Evolutionary conservation across 1,140 invertebrate genomes (phyloP), one percentile per base, ranked within the genome.

Genomic region (Drosophila pseudoobscura): DNA sequence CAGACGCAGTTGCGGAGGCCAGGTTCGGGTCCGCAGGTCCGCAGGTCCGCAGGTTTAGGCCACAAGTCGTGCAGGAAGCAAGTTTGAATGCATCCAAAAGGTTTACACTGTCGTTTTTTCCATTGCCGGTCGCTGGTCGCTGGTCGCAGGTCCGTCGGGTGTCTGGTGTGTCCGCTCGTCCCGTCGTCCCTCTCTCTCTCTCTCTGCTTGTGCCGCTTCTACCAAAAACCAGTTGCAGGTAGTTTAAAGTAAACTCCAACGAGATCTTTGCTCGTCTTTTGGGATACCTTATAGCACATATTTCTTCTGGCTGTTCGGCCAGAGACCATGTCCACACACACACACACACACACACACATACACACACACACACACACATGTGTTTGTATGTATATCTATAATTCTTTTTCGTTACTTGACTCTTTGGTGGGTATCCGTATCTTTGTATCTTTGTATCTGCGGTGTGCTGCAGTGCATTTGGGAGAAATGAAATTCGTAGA

Each of bases 161-260:
- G 46, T 9, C 11, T 26, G 31, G 9, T 11, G 3, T 35, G 31
- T 35, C 11, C 3, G 9, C 9, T 11, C 35, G 35, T 35, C 17
- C 24, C 20, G 20, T 20, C 20, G 20, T 20, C 44, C 29, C 24
- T 17, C 44, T 39, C 11, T 39, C 3, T 41, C 52, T 59, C 65
- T 78, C 24, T 26, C 24, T 26, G 24, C 24, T 26, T 26, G 24
- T 26, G 24, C 24, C 24, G 80, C 70, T 53, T 85, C 62, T 58
- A 35, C 66, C 59, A 75, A 64, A 87, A 88, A 88, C 83, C 83
- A 88, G 83, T 88, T 88, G 83, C 83, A 88, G 83, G 83, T 88
- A 88, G 83, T 88, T 89, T 88, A 83, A 88, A 88, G 75, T 89
- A 83, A 88, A 77, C 79, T 66, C 83, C 83, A 87, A 87, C 75